phyloP scores from a whole-genome alignment of 2,113 vertebrate species.

The Mus musculus region GRCm39 chr3:138315001-138315500 shows the following conservation, averaged over 20 bases:
- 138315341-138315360: not conserved
- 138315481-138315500: not conserved
- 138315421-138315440: not conserved
- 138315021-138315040: slow-evolving; percentile 25
- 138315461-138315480: not conserved
- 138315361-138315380: not conserved
- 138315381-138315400: not conserved
- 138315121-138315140: not conserved
- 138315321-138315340: not conserved
- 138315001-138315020: slow-evolving; percentile 34
- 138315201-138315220: slow-evolving; percentile 19
- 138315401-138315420: not conserved
- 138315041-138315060: slow-evolving; percentile 34
- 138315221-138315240: not conserved
- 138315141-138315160: not conserved
- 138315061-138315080: not conserved
- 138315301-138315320: not conserved
- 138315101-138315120: not conserved
- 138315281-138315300: not conserved
- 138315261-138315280: not conserved
- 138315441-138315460: not conserved
- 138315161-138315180: slow-evolving; percentile 30
- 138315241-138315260: not conserved
- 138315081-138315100: slow-evolving; percentile 27
- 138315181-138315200: not conserved